A percentile compares a stretch with the other conserved stretches of the same genome.
These are phyloP conservation scores for Pogona vitticeps DNA, from an alignment of 2,113 vertebrate species.

Conservation along the genomic window DNA sequence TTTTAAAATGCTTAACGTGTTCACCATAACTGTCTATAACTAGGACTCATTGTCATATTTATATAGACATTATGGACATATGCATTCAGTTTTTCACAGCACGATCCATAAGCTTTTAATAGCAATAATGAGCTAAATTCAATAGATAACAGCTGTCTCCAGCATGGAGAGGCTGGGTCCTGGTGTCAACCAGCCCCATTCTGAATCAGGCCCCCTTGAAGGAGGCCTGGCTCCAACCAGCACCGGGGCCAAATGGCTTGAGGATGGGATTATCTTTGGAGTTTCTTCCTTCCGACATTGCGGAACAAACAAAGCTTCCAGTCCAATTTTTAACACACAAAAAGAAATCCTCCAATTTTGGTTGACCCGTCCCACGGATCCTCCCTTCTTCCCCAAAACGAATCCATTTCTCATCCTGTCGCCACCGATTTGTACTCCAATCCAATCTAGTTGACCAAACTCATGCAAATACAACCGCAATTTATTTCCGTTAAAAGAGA, in stretches of 20 bases:
- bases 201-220: not conserved
- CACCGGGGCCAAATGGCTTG: not conserved
- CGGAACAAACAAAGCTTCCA: not conserved
- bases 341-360: not conserved
- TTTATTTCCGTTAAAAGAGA: slow-evolving; percentile 65
- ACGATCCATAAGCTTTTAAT: no score
- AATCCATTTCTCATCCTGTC: slow-evolving; percentile 41
- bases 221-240: not conserved
- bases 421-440: slow-evolving; percentile 42
- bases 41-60: no score
- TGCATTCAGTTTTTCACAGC: no score
- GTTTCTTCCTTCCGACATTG: not conserved
- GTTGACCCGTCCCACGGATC: not conserved
- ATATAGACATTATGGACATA: no score
- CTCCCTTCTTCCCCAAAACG: not conserved
- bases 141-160: no score
- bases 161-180: no score
- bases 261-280: not conserved
- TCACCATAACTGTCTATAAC: no score
- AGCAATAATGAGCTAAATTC: no score
- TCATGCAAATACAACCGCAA: slow-evolving; percentile 61
- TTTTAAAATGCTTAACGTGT: no score
- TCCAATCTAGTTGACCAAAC: slow-evolving; percentile 62
- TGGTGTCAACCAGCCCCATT: not conserved
- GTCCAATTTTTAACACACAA: not conserved